These are phyloP conservation scores for Carabus problematicus DNA, from an alignment of 2,888 invertebrate genomes.

Conservation along the genomic window DNA sequence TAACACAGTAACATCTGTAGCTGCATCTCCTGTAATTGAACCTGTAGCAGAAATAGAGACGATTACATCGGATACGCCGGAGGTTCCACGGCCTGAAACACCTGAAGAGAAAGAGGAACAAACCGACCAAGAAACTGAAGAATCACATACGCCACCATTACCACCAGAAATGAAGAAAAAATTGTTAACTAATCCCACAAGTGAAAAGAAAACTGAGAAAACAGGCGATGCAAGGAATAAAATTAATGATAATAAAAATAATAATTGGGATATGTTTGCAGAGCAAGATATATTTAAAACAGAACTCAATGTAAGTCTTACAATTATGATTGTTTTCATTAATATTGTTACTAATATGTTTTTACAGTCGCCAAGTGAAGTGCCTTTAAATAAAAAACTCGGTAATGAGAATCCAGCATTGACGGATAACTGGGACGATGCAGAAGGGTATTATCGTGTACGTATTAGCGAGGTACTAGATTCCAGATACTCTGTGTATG, in stretches of 20 bases:
- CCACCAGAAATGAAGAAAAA: constrained; percentile 57
- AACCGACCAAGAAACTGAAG: constrained; percentile 56
- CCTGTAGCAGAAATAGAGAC: constrained; percentile 38
- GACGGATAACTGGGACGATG: constrained; percentile 99
- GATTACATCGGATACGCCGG: constrained; percentile 22
- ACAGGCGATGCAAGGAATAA: constrained; percentile 56
- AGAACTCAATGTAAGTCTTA: constrained; percentile 54
- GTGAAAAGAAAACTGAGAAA: constrained; percentile 49
- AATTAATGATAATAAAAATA: constrained; percentile 59
- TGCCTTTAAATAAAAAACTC: constrained; percentile 60
- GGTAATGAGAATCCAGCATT: constrained; percentile 87
- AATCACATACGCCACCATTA: constrained; percentile 58
- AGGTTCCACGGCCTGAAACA: constrained; percentile 28
- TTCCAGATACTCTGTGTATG: constrained; percentile 91
- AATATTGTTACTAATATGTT: constrained; percentile 44
- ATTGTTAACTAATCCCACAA: constrained; percentile 49
- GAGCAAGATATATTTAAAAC: constrained; percentile 82
- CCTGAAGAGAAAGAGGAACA: constrained; percentile 47
- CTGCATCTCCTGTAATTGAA: constrained; percentile 48
- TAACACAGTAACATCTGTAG: constrained; percentile 55
- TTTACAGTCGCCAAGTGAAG: constrained; percentile 71
- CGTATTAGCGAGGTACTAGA: constrained; percentile 94
- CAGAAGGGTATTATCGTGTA: constrained; percentile 98
- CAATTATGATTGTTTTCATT: constrained; percentile 25
- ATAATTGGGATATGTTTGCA: constrained; percentile 91